phyloP scores from a whole-genome alignment of 2,888 invertebrate species.

The Cataglyphis altisquamis region DNA sequence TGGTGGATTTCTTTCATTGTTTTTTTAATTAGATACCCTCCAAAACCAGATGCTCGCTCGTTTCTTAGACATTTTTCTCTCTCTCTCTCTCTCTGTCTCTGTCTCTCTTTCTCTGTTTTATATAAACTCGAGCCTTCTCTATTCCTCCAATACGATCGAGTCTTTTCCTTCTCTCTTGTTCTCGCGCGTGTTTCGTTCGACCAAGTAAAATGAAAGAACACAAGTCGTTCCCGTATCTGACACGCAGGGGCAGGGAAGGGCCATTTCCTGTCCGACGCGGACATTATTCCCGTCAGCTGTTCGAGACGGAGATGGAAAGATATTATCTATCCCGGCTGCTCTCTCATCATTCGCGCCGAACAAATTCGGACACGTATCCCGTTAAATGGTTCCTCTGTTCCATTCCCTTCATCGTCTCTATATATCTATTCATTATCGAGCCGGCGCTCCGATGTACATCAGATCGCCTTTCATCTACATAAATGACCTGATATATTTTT shows the following conservation, averaged over 20 bases:
- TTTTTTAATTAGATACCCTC: slow-evolving; percentile 58
- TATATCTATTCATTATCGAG: slow-evolving; percentile 72
- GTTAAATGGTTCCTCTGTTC: slow-evolving; percentile 56
- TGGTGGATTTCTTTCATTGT: slow-evolving; percentile 43
- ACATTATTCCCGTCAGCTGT: slow-evolving; percentile 70
- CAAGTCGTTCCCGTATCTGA: slow-evolving; percentile 47
- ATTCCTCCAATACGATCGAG: slow-evolving; percentile 42
- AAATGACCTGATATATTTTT: slow-evolving; percentile 62
- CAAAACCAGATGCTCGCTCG: slow-evolving; percentile 55
- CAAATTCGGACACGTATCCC: slow-evolving; percentile 33
- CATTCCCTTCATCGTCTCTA: slow-evolving; percentile 64
- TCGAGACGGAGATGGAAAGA: slow-evolving; percentile 56
- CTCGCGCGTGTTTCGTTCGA: slow-evolving; percentile 36
- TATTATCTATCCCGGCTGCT: slow-evolving; percentile 48
- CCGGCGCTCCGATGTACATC: slow-evolving; percentile 64
- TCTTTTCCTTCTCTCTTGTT: slow-evolving; percentile 44
- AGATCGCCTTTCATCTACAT: slow-evolving; percentile 67
- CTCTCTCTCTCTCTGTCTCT: not conserved
- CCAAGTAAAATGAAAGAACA: slow-evolving; percentile 41
- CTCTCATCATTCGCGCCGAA: slow-evolving; percentile 14
- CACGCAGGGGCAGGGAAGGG: slow-evolving; percentile 56
- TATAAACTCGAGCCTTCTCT: slow-evolving; percentile 18
- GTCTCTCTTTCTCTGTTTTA: not conserved
- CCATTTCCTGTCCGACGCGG: slow-evolving; percentile 67
- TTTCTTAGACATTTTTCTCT: not conserved